Percentiles rank a stretch among this genome's conserved stretches.
phyloP scores from a whole-genome alignment of 1,140 invertebrate genomes.

The Onthophagus taurus region DNA sequence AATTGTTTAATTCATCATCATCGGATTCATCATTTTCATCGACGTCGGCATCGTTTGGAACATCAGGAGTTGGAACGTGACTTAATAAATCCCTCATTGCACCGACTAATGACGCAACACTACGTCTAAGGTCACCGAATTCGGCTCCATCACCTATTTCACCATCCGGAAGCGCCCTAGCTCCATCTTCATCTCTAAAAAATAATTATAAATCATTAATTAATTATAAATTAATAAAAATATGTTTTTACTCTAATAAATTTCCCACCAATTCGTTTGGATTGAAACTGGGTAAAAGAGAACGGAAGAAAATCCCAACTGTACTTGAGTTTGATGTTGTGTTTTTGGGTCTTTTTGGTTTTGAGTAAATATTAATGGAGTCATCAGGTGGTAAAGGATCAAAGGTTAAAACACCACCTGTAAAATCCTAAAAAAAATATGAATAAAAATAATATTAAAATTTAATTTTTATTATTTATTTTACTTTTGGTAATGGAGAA shows the following conservation, averaged over 20 bases:
- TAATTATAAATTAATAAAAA: neutral
- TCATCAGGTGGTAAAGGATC: constrained; percentile 74
- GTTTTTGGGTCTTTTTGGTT: constrained; percentile 39
- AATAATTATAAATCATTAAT: neutral
- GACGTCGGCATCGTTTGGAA: constrained; percentile 39
- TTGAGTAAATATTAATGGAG: constrained; percentile 61
- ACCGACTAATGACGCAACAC: constrained; percentile 55
- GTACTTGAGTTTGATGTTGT: constrained; percentile 30
- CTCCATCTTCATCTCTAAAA: constrained; percentile 25
- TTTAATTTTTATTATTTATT: neutral
- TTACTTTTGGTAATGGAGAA: constrained; percentile 45
- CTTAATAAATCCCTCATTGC: constrained; percentile 63
- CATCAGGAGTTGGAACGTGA: constrained; percentile 48
- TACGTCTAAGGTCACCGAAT: constrained; percentile 45
- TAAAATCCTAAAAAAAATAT: constrained; percentile 34
- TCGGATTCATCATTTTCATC: constrained; percentile 38
- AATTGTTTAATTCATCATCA: constrained; percentile 39
- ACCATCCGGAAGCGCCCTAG: constrained; percentile 23
- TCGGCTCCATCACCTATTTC: constrained; percentile 22
- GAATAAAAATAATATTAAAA: constrained; percentile 6
- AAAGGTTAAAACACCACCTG: constrained; percentile 60
- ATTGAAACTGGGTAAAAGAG: constrained; percentile 55
- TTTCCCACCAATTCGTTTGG: constrained; percentile 30
- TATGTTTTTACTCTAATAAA: constrained; percentile 8
- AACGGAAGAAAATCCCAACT: constrained; percentile 55